A percentile compares a stretch with the other conserved stretches of the same genome.
These are phyloP conservation scores for Acromyrmex echinatior DNA, from an alignment of 1,140 invertebrate genomes.

Conservation along the genomic window DNA sequence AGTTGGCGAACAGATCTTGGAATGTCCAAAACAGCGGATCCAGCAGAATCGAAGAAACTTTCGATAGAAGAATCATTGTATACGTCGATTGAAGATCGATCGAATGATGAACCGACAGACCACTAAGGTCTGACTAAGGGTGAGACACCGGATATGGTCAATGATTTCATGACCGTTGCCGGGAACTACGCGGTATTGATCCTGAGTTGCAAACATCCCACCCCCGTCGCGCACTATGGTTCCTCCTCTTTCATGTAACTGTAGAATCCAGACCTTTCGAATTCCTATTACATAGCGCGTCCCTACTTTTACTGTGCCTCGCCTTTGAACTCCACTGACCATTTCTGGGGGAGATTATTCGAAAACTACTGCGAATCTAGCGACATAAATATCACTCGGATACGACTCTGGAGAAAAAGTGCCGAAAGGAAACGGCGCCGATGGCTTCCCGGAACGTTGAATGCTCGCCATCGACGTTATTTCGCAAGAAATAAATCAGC, in stretches of 20 bases:
- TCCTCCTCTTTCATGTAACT: conserved; percentile 66
- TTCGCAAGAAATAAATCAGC: conserved; percentile 29
- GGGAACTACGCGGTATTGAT: conserved; percentile 60
- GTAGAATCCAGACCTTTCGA: neutral
- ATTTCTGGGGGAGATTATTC: conserved; percentile 26
- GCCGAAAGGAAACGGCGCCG: neutral
- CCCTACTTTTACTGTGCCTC: neutral
- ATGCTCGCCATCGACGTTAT: neutral
- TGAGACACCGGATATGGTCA: conserved; percentile 4
- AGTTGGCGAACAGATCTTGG: neutral
- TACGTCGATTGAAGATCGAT: conserved; percentile 64
- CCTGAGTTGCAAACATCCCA: conserved; percentile 46
- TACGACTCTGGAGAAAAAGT: neutral
- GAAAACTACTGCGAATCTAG: conserved; percentile 7
- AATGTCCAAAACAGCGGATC: conserved; percentile 66
- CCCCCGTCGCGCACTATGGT: conserved; percentile 33
- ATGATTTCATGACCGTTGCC: conserved; percentile 53
- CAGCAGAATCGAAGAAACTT: neutral
- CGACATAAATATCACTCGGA: neutral
- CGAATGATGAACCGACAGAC: neutral
- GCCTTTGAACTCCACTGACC: conserved; percentile 30
- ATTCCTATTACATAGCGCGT: conserved; percentile 40
- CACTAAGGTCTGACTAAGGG: neutral
- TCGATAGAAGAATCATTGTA: conserved; percentile 18
- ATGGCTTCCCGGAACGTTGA: neutral